A percentile compares a stretch with the other conserved stretches of the same genome.
phyloP scores from a whole-genome alignment of 2,113 vertebrate species.

The Hypanus sabinus region DNA sequence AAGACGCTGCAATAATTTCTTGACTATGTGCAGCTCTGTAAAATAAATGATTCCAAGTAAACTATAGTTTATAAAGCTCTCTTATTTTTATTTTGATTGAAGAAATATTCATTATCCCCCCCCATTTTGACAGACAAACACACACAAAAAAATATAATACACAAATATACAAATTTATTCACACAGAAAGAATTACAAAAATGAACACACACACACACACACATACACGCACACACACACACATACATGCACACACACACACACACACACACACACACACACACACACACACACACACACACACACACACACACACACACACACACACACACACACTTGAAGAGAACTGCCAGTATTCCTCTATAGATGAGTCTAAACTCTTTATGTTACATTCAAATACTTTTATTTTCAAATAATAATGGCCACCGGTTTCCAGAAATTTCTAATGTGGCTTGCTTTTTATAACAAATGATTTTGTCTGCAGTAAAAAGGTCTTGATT shows the following conservation, averaged over 20 bases:
- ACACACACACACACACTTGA: too few species aligned
- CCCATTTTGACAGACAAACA: background rate
- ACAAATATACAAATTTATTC: too few species aligned
- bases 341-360: background rate
- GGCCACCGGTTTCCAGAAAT: background rate
- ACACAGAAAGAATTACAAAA: too few species aligned
- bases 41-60: background rate
- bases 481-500: conserved; percentile 99
- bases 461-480: conserved; percentile 86
- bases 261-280: background rate
- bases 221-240: background rate
- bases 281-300: background rate
- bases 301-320: background rate
- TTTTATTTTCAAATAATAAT: conserved; percentile 36
- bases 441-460: conserved; percentile 28
- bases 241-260: background rate
- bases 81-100: background rate
- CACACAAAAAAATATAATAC: background rate
- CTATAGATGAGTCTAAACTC: background rate
- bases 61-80: background rate
- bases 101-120: background rate
- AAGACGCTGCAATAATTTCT: background rate
- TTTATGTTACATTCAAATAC: conserved; percentile 27
- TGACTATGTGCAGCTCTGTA: background rate
- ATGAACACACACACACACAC: background rate